Conservation (phyloP, 2,113 vertebrate genomes). For the Corydoras maculifer region DNA sequence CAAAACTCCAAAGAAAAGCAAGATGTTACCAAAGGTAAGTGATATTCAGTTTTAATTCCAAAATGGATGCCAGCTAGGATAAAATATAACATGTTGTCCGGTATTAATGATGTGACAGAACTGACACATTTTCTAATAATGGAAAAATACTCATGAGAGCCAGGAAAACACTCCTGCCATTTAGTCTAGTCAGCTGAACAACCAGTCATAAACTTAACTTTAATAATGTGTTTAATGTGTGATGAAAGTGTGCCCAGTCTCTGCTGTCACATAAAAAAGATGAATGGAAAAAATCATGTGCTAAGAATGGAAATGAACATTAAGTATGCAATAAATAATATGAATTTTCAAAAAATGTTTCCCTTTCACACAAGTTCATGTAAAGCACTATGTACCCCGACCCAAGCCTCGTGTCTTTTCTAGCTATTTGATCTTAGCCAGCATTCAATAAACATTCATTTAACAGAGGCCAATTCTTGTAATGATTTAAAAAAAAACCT, state of each 20-base stretch:
- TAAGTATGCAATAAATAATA: not conserved
- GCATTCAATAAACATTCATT: too few relatives aligned
- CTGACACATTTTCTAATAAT: constrained; percentile 32
- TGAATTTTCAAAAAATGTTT: not conserved
- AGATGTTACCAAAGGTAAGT: not conserved
- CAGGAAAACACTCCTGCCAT: constrained; percentile 17
- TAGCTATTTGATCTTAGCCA: too few relatives aligned
- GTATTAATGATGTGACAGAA: constrained; percentile 40
- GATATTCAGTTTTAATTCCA: constrained; percentile 10
- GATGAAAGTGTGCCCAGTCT: not conserved
- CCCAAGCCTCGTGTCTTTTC: too few relatives aligned
- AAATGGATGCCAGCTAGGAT: constrained; percentile 18
- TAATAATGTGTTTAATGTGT: constrained; percentile 16
- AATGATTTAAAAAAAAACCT: too few relatives aligned
- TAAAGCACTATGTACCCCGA: too few relatives aligned
- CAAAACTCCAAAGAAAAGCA: constrained; percentile 11
- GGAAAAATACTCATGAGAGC: constrained; percentile 22
- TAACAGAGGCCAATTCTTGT: too few relatives aligned
- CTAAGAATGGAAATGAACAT: constrained; percentile 3
- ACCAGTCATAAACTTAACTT: constrained; percentile 13
- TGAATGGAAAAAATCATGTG: not conserved
- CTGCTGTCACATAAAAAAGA: not conserved
- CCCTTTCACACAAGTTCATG: too few relatives aligned
- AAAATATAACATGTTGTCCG: constrained; percentile 14
- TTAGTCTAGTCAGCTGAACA: constrained; percentile 7